Percentiles rank a stretch among this genome's conserved stretches.
phyloP scores from a whole-genome alignment of 2,797 vertebrate genomes.

The Tolypeutes matacus region DNA sequence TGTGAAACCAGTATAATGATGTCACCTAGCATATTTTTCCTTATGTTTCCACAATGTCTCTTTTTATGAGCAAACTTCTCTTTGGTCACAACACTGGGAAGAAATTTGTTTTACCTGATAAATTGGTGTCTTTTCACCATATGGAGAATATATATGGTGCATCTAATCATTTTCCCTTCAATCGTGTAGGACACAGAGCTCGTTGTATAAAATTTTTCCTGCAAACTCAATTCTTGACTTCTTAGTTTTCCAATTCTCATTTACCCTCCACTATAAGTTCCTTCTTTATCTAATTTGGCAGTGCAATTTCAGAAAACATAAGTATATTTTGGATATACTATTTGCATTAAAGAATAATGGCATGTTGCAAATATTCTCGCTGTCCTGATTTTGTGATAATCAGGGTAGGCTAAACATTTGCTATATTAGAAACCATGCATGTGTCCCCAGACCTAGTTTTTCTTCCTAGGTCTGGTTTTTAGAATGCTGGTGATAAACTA shows the following conservation, averaged over 20 bases:
- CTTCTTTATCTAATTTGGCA: background rate
- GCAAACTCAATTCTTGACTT: background rate
- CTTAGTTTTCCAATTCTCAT: too few relatives aligned
- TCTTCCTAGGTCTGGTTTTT: too few relatives aligned
- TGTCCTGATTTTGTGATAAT: too few relatives aligned
- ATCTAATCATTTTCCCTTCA: rapidly evolving
- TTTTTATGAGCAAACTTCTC: background rate
- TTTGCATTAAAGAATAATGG: background rate
- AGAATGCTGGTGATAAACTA: too few relatives aligned
- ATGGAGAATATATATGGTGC: rapidly evolving
- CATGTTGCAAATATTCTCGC: too few relatives aligned
- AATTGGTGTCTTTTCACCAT: too few relatives aligned
- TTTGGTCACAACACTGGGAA: background rate
- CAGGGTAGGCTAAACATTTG: too few relatives aligned
- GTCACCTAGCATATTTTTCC: rapidly evolving
- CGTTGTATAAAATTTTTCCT: too few relatives aligned
- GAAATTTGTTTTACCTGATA: background rate
- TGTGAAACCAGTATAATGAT: background rate
- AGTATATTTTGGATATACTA: background rate
- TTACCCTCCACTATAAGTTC: background rate
- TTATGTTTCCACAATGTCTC: rapidly evolving
- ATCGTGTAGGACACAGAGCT: rapidly evolving
- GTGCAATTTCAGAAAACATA: background rate
- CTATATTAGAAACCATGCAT: too few relatives aligned
- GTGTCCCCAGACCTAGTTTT: too few relatives aligned